These are phyloP conservation scores for Catocala fraxini DNA, from an alignment of 2,888 invertebrate genomes.

Conservation along the genomic window DNA sequence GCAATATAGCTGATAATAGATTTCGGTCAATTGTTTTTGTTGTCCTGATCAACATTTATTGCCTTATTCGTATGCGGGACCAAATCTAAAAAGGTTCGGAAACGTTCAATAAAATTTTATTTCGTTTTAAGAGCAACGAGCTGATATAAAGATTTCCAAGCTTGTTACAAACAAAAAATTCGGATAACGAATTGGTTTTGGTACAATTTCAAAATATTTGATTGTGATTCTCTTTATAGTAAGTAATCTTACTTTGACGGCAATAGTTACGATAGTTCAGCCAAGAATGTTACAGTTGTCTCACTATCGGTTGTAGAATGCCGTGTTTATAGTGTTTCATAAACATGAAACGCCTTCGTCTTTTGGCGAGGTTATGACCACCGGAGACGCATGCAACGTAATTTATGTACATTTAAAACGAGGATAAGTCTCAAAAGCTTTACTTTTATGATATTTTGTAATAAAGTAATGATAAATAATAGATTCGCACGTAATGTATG, in stretches of 20 bases:
- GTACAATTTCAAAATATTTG: conserved; percentile 23
- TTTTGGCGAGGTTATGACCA: conserved; percentile 54
- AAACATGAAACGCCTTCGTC: conserved; percentile 60
- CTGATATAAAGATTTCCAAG: conserved; percentile 46
- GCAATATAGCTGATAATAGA: conserved; percentile 72
- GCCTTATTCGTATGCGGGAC: conserved; percentile 81
- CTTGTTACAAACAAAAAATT: conserved; percentile 32
- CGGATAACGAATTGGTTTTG: conserved; percentile 22
- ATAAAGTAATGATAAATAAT: conserved; percentile 50
- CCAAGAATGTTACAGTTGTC: conserved; percentile 34
- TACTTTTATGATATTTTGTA: conserved; percentile 43
- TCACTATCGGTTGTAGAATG: conserved; percentile 36
- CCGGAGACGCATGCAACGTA: conserved; percentile 53
- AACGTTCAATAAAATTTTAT: conserved; percentile 77
- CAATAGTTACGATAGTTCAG: conserved; percentile 37
- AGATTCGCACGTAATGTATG: conserved; percentile 22
- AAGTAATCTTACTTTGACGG: conserved; percentile 40
- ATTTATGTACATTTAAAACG: conserved; percentile 68
- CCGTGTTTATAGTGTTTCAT: conserved; percentile 51
- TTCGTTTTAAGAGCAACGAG: conserved; percentile 67
- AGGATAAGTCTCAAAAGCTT: conserved; percentile 48
- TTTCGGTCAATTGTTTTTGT: conserved; percentile 78
- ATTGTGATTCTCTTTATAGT: conserved; percentile 34
- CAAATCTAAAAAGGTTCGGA: conserved; percentile 75
- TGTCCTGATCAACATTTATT: conserved; percentile 81